phyloP scores from a whole-genome alignment of 2,888 invertebrate genomes.

The Macrophya alboannulata region DNA sequence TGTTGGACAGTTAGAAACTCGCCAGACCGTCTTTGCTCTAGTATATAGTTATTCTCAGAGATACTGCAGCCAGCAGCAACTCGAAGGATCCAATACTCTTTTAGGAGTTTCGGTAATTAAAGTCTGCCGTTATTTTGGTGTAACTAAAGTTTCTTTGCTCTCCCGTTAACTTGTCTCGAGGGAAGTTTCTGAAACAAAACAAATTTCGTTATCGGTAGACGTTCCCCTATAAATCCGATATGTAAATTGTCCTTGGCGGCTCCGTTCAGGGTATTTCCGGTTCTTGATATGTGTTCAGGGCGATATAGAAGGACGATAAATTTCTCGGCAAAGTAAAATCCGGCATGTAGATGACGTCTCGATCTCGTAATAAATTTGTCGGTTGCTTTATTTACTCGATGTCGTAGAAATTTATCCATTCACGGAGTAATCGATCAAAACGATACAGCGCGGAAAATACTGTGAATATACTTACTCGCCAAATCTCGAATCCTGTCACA shows the following conservation, averaged over 20 bases:
- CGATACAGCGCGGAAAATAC: not conserved
- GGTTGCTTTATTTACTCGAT: conserved; percentile 30
- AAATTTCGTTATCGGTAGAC: conserved; percentile 52
- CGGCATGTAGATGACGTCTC: conserved; percentile 45
- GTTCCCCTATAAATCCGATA: conserved; percentile 37
- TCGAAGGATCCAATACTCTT: conserved; percentile 39
- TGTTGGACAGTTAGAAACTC: conserved; percentile 53
- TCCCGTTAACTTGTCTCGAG: conserved; percentile 7
- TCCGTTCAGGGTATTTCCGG: conserved; percentile 38
- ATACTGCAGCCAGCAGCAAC: not conserved
- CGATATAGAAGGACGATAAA: conserved; percentile 31
- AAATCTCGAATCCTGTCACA: not conserved
- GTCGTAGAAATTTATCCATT: conserved; percentile 21
- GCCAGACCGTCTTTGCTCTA: conserved; percentile 32
- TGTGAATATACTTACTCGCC: conserved; percentile 9
- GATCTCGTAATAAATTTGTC: conserved; percentile 49
- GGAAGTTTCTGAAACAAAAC: conserved; percentile 33
- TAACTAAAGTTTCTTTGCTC: conserved; percentile 36
- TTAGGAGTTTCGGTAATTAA: conserved; percentile 48
- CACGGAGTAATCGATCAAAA: conserved; percentile 5
- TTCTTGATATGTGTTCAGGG: conserved; percentile 43
- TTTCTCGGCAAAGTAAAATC: conserved; percentile 43
- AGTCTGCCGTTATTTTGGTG: conserved; percentile 44
- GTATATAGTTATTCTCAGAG: conserved; percentile 38
- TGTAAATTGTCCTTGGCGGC: conserved; percentile 33